Evolutionary conservation across 2,797 vertebrate species (phyloP).

Genomic region (Clarias platycephalus): DNA sequence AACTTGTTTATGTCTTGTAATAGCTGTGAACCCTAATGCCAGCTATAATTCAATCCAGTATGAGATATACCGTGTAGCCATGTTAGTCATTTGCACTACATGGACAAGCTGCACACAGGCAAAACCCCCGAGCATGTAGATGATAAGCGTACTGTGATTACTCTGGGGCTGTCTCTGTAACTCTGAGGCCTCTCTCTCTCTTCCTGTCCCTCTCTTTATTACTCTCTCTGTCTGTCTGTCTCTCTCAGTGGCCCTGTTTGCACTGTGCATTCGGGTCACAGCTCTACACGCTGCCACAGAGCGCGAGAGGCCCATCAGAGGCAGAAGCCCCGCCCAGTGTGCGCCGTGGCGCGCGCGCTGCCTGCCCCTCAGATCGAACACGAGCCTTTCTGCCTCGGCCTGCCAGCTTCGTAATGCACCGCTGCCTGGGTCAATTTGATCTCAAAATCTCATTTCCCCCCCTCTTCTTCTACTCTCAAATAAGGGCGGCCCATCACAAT

Average conservation of each 20-base stretch:
- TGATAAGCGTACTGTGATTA: slow-evolving; percentile 50
- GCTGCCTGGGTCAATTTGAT: slow-evolving; percentile 99
- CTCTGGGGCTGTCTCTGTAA: slow-evolving; percentile 32
- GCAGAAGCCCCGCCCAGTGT: slow-evolving; percentile 51
- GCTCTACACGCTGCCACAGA: slow-evolving; percentile 64
- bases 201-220: slow-evolving; percentile 1
- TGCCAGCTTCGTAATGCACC: slow-evolving; percentile 99
- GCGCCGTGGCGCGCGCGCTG: slow-evolving; percentile 71
- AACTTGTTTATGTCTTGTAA: background rate
- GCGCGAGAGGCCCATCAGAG: slow-evolving; percentile 41
- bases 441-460: slow-evolving; percentile 99
- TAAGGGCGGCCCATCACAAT: slow-evolving; percentile 99
- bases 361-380: slow-evolving; percentile 90
- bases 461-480: slow-evolving; percentile 88
- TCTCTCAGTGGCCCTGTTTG: slow-evolving; percentile 44
- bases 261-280: slow-evolving; percentile 63
- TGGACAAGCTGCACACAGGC: slow-evolving; percentile 40
- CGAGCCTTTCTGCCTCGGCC: slow-evolving; percentile 96
- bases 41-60: slow-evolving; percentile 24
- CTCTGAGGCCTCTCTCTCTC: background rate
- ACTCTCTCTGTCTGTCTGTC: background rate
- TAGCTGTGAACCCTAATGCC: slow-evolving; percentile 31
- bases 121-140: slow-evolving; percentile 49
- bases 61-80: slow-evolving; percentile 16
- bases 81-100: slow-evolving; percentile 50